Evolutionary conservation across 2,888 invertebrate species (phyloP).

Genomic region (Acanthosoma haemorrhoidale): DNA sequence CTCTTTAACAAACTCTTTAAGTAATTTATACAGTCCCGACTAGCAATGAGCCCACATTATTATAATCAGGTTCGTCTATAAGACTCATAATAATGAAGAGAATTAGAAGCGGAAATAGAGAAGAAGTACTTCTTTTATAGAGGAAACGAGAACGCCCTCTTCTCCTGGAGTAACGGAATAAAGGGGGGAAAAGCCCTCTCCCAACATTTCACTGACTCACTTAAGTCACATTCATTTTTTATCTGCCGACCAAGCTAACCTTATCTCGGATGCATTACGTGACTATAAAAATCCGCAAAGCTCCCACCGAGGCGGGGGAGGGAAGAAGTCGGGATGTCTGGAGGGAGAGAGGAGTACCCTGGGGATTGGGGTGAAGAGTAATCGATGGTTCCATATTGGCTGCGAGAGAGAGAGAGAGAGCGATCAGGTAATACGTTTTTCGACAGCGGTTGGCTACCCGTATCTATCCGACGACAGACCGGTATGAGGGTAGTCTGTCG

Average conservation of each 20-base stretch:
- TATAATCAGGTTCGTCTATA: too few species aligned
- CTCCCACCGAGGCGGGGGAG: not conserved
- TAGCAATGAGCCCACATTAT: too few species aligned
- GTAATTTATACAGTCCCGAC: too few species aligned
- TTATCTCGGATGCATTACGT: conserved; percentile 22
- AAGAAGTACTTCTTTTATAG: too few species aligned
- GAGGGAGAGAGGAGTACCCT: not conserved
- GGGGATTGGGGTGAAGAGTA: not conserved
- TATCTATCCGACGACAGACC: not conserved
- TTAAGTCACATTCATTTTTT: not conserved
- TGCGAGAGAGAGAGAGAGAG: too few species aligned
- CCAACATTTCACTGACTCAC: conserved; percentile 4
- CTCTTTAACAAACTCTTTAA: too few species aligned
- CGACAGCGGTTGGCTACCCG: not conserved
- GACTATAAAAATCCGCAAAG: conserved; percentile 20
- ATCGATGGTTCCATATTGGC: conserved; percentile 2
- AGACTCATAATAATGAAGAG: too few species aligned
- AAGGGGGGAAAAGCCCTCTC: too few species aligned
- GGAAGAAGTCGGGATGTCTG: not conserved
- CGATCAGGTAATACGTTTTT: not conserved
- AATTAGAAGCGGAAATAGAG: too few species aligned
- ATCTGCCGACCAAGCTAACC: conserved; percentile 9
- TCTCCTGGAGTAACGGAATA: too few species aligned
- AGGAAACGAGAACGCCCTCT: not conserved
- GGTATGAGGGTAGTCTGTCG: not conserved